phyloP scores from a whole-genome alignment of 2,113 vertebrate species.

The Alethe diademata region DNA sequence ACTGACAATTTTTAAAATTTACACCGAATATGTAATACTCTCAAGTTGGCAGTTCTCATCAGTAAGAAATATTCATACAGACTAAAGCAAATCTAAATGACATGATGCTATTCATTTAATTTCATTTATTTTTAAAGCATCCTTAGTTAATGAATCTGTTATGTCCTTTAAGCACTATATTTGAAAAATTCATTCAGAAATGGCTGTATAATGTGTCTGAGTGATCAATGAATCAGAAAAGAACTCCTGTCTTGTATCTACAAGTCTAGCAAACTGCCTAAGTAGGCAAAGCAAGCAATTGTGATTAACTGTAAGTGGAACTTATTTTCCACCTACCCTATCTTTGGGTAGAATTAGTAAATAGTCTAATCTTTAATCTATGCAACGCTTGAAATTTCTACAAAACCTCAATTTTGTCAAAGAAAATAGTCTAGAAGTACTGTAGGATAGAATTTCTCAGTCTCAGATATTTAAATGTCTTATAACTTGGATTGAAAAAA shows the following conservation, averaged over 20 bases:
- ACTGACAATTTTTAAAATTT: neutral
- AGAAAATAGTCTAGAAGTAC: neutral
- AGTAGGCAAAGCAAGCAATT: neutral
- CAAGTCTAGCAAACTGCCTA: neutral
- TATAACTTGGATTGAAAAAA: neutral
- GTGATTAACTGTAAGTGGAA: neutral
- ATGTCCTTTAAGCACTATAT: neutral
- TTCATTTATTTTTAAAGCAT: conserved; percentile 12
- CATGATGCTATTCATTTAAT: neutral
- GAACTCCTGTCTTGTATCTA: neutral
- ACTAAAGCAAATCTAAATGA: neutral
- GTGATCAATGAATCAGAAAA: neutral
- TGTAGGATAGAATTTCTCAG: neutral
- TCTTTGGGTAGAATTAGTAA: neutral
- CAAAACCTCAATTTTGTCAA: neutral
- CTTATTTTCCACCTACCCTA: neutral
- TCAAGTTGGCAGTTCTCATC: neutral
- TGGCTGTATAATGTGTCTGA: neutral
- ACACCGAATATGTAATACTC: neutral
- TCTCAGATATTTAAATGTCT: conserved; percentile 6
- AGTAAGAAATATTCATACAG: neutral
- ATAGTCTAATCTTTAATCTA: neutral
- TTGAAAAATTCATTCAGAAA: conserved; percentile 5
- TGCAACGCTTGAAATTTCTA: neutral
- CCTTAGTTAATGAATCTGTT: neutral